Evolutionary conservation across 2,797 vertebrate genomes (phyloP).

Genomic region (Chaetodon trifasciatus): DNA sequence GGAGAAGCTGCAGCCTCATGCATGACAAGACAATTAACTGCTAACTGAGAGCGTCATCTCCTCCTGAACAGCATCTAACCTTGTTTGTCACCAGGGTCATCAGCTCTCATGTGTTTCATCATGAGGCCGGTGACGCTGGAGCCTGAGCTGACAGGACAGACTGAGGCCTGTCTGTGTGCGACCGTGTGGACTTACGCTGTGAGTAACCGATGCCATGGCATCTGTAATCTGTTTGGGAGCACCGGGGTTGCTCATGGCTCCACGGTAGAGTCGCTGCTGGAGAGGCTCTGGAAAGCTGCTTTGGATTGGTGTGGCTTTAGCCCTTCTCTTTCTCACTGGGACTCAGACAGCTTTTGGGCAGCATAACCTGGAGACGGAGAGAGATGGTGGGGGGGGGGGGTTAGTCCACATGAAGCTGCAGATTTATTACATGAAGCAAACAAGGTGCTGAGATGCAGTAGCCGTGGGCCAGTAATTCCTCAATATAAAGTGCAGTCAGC

Average conservation of each 20-base stretch:
- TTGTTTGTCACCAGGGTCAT: constrained; percentile 26
- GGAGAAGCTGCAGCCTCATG: background rate
- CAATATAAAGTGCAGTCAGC: constrained; percentile 30
- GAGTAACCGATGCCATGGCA: constrained; percentile 73
- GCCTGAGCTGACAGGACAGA: constrained; percentile 15
- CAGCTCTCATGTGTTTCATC: constrained; percentile 29
- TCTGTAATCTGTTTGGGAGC: constrained; percentile 72
- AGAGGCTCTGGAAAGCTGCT: constrained; percentile 64
- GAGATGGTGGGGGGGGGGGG: constrained; percentile 32
- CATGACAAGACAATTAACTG: constrained; percentile 16
- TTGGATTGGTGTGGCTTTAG: constrained; percentile 78
- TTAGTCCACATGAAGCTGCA: constrained; percentile 38
- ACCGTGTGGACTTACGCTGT: constrained; percentile 76
- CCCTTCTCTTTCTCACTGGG: constrained; percentile 90
- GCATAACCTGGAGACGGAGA: constrained; percentile 86
- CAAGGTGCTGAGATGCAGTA: background rate
- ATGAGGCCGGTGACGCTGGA: background rate
- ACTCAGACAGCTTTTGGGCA: constrained; percentile 88
- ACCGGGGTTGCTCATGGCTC: constrained; percentile 83
- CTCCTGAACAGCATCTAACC: constrained; percentile 24
- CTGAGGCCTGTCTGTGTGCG: constrained; percentile 12
- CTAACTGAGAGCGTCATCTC: background rate
- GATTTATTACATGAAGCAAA: constrained; percentile 26
- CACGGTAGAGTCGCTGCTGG: constrained; percentile 57
- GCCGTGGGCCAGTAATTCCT: constrained; percentile 10